Evolutionary conservation across 1,140 invertebrate genomes (phyloP).

Genomic region (Ostrea edulis): DNA sequence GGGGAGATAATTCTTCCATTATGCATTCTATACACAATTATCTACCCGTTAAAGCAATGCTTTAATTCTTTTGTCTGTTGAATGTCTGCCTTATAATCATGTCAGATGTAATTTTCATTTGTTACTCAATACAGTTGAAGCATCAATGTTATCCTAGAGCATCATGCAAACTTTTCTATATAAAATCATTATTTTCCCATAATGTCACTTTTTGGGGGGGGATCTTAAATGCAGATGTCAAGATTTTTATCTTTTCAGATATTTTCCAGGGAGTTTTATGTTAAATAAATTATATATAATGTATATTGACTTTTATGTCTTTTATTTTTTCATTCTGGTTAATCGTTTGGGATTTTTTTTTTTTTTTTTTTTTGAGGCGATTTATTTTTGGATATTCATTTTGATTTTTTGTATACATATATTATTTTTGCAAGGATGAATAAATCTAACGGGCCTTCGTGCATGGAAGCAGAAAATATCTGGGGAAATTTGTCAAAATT

Average conservation of each 20-base stretch:
- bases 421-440: background rate
- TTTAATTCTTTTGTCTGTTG: background rate
- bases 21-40: background rate
- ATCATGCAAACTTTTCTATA: conserved; percentile 29
- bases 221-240: conserved; percentile 11
- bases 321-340: background rate
- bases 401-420: background rate
- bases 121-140: conserved; percentile 8
- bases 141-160: background rate
- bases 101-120: conserved; percentile 25
- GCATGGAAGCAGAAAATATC: background rate
- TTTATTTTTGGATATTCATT: background rate
- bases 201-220: background rate
- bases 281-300: conserved; percentile 7
- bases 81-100: background rate
- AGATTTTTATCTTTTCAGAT: conserved; percentile 1
- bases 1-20: background rate
- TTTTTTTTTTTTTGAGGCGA: background rate
- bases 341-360: background rate
- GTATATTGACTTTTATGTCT: background rate
- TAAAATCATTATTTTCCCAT: conserved; percentile 23
- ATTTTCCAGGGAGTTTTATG: conserved; percentile 22
- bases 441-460: background rate
- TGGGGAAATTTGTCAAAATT: conserved; percentile 15
- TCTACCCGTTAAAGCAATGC: background rate